Evolutionary conservation across 2,888 invertebrate species (phyloP).

Genomic region (Dasypogon diadema): DNA sequence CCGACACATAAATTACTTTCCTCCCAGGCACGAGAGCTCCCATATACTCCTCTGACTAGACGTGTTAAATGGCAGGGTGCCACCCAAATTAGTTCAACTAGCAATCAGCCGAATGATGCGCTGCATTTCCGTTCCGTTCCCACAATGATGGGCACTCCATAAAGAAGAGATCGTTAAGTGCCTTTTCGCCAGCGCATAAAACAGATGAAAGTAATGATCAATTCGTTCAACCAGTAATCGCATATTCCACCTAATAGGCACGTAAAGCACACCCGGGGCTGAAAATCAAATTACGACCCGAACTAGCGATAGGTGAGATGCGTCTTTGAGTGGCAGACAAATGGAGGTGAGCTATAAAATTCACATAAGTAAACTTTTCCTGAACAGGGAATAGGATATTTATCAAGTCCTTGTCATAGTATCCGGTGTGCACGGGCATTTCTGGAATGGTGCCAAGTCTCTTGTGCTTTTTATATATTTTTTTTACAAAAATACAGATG

Average conservation of each 20-base stretch:
- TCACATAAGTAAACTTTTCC: neutral
- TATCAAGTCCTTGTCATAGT: constrained; percentile 17
- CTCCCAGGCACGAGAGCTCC: no score
- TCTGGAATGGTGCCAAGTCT: neutral
- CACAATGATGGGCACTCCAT: neutral
- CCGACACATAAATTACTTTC: neutral
- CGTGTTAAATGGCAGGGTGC: neutral
- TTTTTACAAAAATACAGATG: constrained; percentile 21
- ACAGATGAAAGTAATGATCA: neutral
- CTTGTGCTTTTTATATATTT: neutral
- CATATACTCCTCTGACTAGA: neutral
- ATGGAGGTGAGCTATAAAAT: neutral
- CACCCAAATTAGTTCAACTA: neutral
- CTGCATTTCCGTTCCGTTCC: neutral
- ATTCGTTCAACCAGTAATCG: no score
- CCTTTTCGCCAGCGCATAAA: no score
- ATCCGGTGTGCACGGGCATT: neutral
- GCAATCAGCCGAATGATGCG: neutral
- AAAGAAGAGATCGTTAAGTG: no score
- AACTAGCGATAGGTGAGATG: neutral
- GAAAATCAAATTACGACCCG: no score
- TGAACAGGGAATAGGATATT: constrained; percentile 2
- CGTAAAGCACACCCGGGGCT: no score
- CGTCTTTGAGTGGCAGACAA: neutral
- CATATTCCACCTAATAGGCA: no score